phyloP scores from a whole-genome alignment of 2,888 invertebrate genomes.

The Atethmia centrago region DNA sequence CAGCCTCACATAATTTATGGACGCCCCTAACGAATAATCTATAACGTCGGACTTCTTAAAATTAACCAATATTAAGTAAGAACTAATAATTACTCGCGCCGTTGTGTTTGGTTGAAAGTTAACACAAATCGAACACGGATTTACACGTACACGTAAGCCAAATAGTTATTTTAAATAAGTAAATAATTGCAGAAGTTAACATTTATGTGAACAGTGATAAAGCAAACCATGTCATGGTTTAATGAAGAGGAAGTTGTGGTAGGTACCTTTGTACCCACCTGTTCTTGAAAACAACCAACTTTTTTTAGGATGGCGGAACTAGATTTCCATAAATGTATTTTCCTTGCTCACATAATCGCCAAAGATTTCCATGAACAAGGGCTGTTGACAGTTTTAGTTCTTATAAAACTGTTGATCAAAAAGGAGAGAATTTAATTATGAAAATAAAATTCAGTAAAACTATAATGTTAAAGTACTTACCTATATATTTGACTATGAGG shows the following conservation, averaged over 20 bases:
- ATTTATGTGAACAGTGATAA: conserved; percentile 13
- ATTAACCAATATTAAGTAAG: conserved; percentile 2
- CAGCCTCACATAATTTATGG: too few species aligned
- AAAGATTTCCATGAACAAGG: not conserved
- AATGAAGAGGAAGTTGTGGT: not conserved
- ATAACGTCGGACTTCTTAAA: conserved; percentile 1
- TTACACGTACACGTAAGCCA: not conserved
- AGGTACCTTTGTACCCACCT: not conserved
- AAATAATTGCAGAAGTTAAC: conserved; percentile 13
- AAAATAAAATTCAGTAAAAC: not conserved
- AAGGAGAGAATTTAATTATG: not conserved
- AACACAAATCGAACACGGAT: conserved; percentile 1
- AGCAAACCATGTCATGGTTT: conserved; percentile 1
- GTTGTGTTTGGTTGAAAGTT: conserved; percentile 2
- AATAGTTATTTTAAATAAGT: conserved; percentile 8
- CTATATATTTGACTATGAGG: conserved; percentile 88
- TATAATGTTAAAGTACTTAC: conserved; percentile 63
- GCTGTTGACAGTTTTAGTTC: not conserved
- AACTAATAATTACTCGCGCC: conserved; percentile 15
- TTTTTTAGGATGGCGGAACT: not conserved
- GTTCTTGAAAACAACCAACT: not conserved
- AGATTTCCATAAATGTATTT: not conserved
- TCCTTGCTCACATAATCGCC: too few species aligned
- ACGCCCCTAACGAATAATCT: not conserved
- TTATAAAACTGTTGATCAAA: not conserved